Evolutionary conservation across 2,113 vertebrate genomes (phyloP).

Genomic region (Microcebus griseorufus): DNA sequence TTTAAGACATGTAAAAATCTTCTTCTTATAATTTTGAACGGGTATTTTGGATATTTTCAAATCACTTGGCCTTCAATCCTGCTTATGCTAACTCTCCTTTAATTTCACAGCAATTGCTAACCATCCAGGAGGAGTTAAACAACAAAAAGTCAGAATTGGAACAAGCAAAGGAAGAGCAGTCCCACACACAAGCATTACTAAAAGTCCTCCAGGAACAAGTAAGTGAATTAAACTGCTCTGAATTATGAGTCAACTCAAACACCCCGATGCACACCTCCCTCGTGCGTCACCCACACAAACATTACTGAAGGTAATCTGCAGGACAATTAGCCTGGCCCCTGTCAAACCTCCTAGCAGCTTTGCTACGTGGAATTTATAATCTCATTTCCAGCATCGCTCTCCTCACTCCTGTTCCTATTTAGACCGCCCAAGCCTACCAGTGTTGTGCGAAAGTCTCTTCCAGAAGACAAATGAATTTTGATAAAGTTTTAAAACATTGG

Average conservation of each 20-base stretch:
- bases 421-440: background rate
- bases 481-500: conserved; percentile 45
- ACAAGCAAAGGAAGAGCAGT: conserved; percentile 92
- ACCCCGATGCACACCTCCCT: background rate
- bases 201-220: conserved; percentile 90
- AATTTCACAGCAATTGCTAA: conserved; percentile 91
- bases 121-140: conserved; percentile 93
- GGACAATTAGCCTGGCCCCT: background rate
- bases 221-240: background rate
- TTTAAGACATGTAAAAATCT: conserved; percentile 28
- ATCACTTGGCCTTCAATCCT: background rate
- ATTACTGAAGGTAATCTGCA: background rate
- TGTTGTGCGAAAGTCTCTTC: background rate
- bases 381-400: background rate
- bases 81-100: conserved; percentile 71
- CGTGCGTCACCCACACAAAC: background rate
- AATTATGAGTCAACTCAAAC: rapidly evolving
- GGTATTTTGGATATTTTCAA: conserved; percentile 39
- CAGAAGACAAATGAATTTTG: conserved; percentile 38
- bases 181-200: conserved; percentile 86
- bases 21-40: conserved; percentile 34
- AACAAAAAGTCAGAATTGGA: conserved; percentile 93
- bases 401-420: background rate
- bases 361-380: background rate
- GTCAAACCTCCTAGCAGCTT: background rate